Conservation (phyloP, 2,888 invertebrate genomes). For the Dryobota labecula region DNA sequence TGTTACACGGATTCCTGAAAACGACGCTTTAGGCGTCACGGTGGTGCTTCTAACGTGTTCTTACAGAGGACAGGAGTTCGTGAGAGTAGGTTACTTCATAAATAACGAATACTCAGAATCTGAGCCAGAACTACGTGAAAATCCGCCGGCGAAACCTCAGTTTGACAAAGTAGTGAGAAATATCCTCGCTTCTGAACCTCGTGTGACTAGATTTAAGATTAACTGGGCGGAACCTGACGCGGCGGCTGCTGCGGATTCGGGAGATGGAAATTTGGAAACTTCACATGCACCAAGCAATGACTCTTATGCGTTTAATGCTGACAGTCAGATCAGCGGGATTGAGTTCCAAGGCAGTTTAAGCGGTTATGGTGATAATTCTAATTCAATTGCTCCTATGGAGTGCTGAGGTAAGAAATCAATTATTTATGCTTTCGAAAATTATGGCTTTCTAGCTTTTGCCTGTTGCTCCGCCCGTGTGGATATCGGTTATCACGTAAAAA, state of each 20-base stretch:
- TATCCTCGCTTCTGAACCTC: conserved; percentile 96
- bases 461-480: too few relatives aligned
- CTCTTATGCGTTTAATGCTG: conserved; percentile 85
- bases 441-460: too few relatives aligned
- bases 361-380: conserved; percentile 91
- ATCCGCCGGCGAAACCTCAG: conserved; percentile 97
- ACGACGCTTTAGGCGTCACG: conserved; percentile 99
- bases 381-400: conserved; percentile 92
- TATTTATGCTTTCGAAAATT: neutral
- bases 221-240: conserved; percentile 97
- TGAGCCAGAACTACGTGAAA: conserved; percentile 97
- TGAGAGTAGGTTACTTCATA: conserved; percentile 99
- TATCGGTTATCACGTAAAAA: too few relatives aligned
- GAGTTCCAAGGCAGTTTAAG: conserved; percentile 85
- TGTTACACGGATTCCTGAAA: conserved; percentile 97
- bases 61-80: conserved; percentile 97
- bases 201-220: conserved; percentile 98
- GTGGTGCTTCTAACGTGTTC: conserved; percentile 98
- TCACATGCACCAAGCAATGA: conserved; percentile 84
- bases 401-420: conserved; percentile 83
- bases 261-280: conserved; percentile 81
- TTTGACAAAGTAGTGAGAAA: conserved; percentile 98
- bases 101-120: conserved; percentile 98
- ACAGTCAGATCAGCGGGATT: conserved; percentile 85
- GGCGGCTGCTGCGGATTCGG: conserved; percentile 77